Conservation (phyloP, 2,888 invertebrate genomes). For the Coecobrya sp. region DNA sequence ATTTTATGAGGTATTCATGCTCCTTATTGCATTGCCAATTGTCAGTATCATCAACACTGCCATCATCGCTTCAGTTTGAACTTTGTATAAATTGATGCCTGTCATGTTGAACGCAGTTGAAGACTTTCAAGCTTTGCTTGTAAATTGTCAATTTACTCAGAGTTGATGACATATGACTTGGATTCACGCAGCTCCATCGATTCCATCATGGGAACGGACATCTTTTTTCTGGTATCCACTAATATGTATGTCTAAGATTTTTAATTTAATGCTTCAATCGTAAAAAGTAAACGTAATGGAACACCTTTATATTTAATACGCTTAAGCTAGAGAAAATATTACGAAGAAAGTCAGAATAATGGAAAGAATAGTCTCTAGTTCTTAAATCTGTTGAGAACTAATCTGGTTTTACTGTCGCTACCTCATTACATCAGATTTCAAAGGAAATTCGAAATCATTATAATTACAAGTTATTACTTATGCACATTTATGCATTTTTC, state of each 20-base stretch:
- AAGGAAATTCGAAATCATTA: too few relatives aligned
- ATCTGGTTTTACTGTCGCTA: neutral
- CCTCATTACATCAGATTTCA: neutral
- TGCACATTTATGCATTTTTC: constrained; percentile 53
- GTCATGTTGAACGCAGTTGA: constrained; percentile 1
- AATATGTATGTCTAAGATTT: neutral
- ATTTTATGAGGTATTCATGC: constrained; percentile 18
- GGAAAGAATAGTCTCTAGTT: too few relatives aligned
- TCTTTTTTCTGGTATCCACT: neutral
- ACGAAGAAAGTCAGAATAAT: too few relatives aligned
- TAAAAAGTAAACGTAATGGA: neutral
- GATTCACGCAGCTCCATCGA: neutral
- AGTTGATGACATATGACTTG: constrained; percentile 18
- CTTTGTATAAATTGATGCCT: constrained; percentile 27
- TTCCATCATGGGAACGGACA: neutral
- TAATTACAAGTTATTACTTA: too few relatives aligned
- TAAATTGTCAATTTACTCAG: constrained; percentile 50
- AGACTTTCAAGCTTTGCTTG: constrained; percentile 23
- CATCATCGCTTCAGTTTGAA: constrained; percentile 24
- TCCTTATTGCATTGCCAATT: constrained; percentile 29
- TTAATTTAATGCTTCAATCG: neutral
- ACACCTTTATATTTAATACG: neutral
- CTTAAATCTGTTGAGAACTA: too few relatives aligned
- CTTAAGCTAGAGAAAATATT: too few relatives aligned
- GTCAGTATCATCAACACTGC: constrained; percentile 1